Evolutionary conservation across 2,797 vertebrate genomes (phyloP).

Genomic region (Melanotaenia maccullochi): DNA sequence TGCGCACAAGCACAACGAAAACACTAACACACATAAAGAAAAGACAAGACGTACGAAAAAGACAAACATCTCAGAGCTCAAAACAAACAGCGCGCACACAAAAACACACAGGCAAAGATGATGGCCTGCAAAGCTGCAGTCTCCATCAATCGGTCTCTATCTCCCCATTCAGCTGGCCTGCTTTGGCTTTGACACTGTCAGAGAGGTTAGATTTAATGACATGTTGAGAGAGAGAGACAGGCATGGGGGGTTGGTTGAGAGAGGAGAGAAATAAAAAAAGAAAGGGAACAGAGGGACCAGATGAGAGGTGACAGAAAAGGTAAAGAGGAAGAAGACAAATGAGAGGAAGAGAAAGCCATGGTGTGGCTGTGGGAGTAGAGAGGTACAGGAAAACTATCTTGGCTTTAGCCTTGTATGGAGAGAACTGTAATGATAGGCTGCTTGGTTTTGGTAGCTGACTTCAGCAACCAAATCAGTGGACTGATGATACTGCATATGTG

Average conservation of each 20-base stretch:
- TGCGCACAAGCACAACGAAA: slow-evolving; percentile 37
- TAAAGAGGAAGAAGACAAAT: slow-evolving; percentile 48
- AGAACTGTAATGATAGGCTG: slow-evolving; percentile 32
- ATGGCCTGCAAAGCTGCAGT: slow-evolving; percentile 67
- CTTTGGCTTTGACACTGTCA: slow-evolving; percentile 74
- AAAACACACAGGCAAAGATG: slow-evolving; percentile 49
- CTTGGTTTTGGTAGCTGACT: slow-evolving; percentile 13
- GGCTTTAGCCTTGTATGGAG: slow-evolving; percentile 38
- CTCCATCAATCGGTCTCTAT: slow-evolving; percentile 73
- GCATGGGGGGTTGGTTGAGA: slow-evolving; percentile 21
- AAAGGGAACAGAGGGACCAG: slow-evolving; percentile 31
- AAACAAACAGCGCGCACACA: slow-evolving; percentile 54
- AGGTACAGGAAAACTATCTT: slow-evolving; percentile 34
- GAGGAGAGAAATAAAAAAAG: slow-evolving; percentile 26
- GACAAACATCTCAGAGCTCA: slow-evolving; percentile 60
- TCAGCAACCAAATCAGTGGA: slow-evolving; percentile 20
- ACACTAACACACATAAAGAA: slow-evolving; percentile 48
- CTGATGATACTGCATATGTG: slow-evolving; percentile 5
- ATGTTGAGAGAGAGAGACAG: slow-evolving; percentile 72
- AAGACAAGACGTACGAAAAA: slow-evolving; percentile 48
- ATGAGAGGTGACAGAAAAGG: slow-evolving; percentile 58
- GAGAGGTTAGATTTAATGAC: slow-evolving; percentile 81
- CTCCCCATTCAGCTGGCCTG: slow-evolving; percentile 72
- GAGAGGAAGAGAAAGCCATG: slow-evolving; percentile 45
- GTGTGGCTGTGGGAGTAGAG: slow-evolving; percentile 29